Base-by-base conservation (phyloP, 2,888 invertebrate genomes). In the Augochlorella aurata region DNA sequence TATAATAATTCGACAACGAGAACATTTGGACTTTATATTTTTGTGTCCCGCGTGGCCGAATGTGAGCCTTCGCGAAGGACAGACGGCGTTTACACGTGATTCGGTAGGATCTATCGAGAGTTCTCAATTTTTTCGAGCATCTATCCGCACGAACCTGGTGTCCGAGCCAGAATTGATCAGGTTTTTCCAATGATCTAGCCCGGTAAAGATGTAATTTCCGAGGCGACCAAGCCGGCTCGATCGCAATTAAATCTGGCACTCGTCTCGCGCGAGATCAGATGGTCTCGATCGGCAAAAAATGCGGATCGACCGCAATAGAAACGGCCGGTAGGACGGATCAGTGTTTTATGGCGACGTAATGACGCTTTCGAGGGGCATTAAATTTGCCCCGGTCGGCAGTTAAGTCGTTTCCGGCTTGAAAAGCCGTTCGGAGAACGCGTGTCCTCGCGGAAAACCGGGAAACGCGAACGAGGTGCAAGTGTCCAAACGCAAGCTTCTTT, bases 391-490 rank as follows among this genome's bases (percentile, higher is more conserved):
- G 21, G 67, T n/a, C 24, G 49, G 61, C 49, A 83, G 75, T 83
- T 79, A 83, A 83, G 73, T 66, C 52, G 70, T 83, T 83, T 83
- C 75, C 83, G 54, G 68, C 50, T 29, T 61, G 58, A 74, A 83
- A 49, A 68, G 52, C 50, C 45, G 52, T 52, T 63, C 29, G 45
- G 14, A 14, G 77, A 47, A 75, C 74, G 38, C 65, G 74, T 75
- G 71, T 68, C 67, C 21, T 21, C 63, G n/a, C 24, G 63, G 69
- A 79, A 85, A 81, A 63, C 74, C 63, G 44, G n/a, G 52, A 74
- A 77, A 66, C 74, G 5, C 58, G 68, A 82, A 77, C 68, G 47
- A 77, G 65, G 74, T 69, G 83, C 72, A 65, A 82, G 68, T 65
- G 66, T n/a, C 47, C 72, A 16, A 24, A 29, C 61, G 61, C 38